A percentile compares a stretch with the other conserved stretches of the same genome.
phyloP scores from a whole-genome alignment of 1,140 invertebrate species.

The Gonioctena quinquepunctata region DNA sequence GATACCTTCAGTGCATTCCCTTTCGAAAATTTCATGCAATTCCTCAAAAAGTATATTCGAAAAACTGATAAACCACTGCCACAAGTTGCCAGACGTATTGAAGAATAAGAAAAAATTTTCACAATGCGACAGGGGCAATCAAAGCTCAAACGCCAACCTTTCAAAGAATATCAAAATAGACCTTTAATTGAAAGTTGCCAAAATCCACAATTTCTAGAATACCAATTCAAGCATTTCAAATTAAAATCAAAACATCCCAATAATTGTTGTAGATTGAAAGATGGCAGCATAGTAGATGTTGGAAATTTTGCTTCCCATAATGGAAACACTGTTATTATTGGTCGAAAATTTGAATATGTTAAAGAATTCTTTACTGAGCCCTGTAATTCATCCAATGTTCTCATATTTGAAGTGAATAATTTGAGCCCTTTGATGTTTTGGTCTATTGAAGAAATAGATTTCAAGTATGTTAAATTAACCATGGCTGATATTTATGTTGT shows the following conservation, averaged over 20 bases:
- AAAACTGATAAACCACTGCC: conserved; percentile 21
- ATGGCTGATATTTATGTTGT: background rate
- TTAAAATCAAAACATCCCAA: background rate
- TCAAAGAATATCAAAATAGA: background rate
- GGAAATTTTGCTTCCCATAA: background rate
- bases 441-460: background rate
- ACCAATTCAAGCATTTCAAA: background rate
- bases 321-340: background rate
- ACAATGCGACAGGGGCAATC: background rate
- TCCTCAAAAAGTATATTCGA: background rate
- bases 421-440: background rate
- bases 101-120: background rate
- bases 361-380: background rate
- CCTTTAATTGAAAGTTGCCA: background rate
- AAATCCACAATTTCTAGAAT: background rate
- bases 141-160: background rate
- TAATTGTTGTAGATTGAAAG: background rate
- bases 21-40: conserved; percentile 26
- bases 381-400: background rate
- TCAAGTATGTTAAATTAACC: background rate
- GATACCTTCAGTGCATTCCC: conserved; percentile 22
- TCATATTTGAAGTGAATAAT: background rate
- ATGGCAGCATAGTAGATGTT: background rate
- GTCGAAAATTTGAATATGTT: background rate
- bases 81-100: conserved; percentile 11